phyloP scores from a whole-genome alignment of 2,888 invertebrate genomes.

The Pachliopta kotzebuea region DNA sequence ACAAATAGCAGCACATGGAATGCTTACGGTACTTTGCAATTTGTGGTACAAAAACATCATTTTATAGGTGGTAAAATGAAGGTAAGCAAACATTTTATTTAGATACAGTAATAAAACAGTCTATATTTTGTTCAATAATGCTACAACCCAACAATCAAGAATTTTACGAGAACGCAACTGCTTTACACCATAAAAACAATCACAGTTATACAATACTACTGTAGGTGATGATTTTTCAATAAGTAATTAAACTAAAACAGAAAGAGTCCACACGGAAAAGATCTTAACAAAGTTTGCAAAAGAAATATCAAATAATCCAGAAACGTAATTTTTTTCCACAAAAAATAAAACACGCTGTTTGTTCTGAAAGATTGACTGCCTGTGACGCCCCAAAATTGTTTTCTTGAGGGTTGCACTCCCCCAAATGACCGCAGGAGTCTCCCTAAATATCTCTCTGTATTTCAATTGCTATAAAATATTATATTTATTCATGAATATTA shows the following conservation, averaged over 20 bases:
- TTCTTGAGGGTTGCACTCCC: constrained; percentile 18
- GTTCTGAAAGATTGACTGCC: constrained; percentile 23
- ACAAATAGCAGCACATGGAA: constrained; percentile 62
- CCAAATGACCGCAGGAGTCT: constrained; percentile 15
- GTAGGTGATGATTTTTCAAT: no score
- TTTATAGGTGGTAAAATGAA: constrained; percentile 65
- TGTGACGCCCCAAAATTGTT: constrained; percentile 25
- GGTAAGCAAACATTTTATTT: constrained; percentile 42
- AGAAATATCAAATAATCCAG: neutral
- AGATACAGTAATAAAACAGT: no score
- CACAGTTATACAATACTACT: no score
- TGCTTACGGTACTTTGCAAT: constrained; percentile 70
- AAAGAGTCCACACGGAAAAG: no score
- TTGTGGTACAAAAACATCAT: constrained; percentile 67
- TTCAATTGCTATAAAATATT: constrained; percentile 9
- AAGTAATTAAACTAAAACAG: no score
- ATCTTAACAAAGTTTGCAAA: no score
- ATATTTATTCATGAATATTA: neutral
- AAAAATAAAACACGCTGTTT: constrained; percentile 20
- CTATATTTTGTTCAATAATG: no score
- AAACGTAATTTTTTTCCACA: constrained; percentile 9
- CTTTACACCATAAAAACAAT: no score
- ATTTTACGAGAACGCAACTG: no score
- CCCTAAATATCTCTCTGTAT: constrained; percentile 9
- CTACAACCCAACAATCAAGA: no score